Percentiles rank a stretch among this genome's conserved stretches.
Evolutionary conservation across 2,797 vertebrate species (phyloP).

Genomic region (Florisuga fusca): DNA sequence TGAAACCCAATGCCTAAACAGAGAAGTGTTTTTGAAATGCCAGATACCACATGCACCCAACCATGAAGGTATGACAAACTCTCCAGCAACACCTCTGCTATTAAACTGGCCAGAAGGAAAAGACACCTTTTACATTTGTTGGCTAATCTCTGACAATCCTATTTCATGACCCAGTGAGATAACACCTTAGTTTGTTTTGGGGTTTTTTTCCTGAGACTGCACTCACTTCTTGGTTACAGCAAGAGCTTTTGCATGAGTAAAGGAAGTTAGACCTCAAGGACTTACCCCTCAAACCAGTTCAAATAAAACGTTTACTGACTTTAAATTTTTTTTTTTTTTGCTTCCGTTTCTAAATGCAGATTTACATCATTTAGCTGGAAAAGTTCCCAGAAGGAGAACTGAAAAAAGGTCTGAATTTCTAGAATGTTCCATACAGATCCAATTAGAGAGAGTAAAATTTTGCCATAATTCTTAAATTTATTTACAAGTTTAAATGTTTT

Average conservation of each 20-base stretch:
- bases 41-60: rapidly evolving
- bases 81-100: background rate
- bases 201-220: background rate
- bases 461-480: constrained; percentile 64
- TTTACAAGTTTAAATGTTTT: constrained; percentile 71
- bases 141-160: background rate
- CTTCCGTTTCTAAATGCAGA: background rate
- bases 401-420: background rate
- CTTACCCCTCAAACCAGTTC: background rate
- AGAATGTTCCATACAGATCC: background rate
- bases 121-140: background rate
- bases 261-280: background rate
- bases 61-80: background rate
- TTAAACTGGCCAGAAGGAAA: background rate
- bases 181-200: background rate
- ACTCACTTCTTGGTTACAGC: background rate
- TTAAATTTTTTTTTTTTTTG: background rate
- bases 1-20: background rate
- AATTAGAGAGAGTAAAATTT: background rate
- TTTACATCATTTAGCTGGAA: background rate
- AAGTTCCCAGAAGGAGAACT: background rate
- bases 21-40: background rate
- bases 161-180: background rate
- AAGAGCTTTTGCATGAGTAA: background rate
- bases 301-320: background rate